Evolutionary conservation across 1,140 invertebrate species (phyloP).

Genomic region (Chrysoperla carnea): DNA sequence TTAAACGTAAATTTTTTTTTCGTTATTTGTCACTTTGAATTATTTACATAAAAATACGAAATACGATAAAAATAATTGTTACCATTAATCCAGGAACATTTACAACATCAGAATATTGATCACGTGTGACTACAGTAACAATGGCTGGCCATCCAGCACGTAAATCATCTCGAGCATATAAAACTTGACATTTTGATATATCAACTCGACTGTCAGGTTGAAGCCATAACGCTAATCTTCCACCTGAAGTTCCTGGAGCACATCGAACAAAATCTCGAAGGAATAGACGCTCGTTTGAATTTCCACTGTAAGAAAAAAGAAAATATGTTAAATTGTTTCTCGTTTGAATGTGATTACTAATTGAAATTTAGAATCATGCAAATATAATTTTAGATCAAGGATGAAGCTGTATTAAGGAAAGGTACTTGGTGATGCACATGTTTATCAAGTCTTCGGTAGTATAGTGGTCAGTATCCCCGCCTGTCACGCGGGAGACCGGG

Average conservation of each 20-base stretch:
- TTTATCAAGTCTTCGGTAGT: slow-evolving; percentile 17
- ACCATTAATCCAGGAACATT: slow-evolving; percentile 74
- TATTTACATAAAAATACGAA: too few relatives aligned
- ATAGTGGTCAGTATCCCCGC: too few relatives aligned
- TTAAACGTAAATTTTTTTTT: too few relatives aligned
- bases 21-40: too few relatives aligned
- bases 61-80: slow-evolving; percentile 3
- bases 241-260: slow-evolving; percentile 71
- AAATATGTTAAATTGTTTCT: background rate
- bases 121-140: slow-evolving; percentile 68
- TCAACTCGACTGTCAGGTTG: slow-evolving; percentile 86
- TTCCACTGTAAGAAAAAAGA: slow-evolving; percentile 33
- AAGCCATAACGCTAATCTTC: slow-evolving; percentile 81
- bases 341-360: background rate
- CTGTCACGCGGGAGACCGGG: too few relatives aligned
- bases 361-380: background rate
- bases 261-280: slow-evolving; percentile 83
- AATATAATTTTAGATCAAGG: slow-evolving; percentile 1
- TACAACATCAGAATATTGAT: slow-evolving; percentile 84
- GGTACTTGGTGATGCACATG: slow-evolving; percentile 8
- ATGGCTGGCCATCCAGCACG: slow-evolving; percentile 66
- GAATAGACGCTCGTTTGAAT: slow-evolving; percentile 86
- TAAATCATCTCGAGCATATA: slow-evolving; percentile 55
- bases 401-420: slow-evolving; percentile 5
- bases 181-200: slow-evolving; percentile 67